A percentile compares a stretch with the other conserved stretches of the same genome.
Evolutionary conservation across 2,113 vertebrate species (phyloP).

Genomic region (Aspidoscelis tigris): DNA sequence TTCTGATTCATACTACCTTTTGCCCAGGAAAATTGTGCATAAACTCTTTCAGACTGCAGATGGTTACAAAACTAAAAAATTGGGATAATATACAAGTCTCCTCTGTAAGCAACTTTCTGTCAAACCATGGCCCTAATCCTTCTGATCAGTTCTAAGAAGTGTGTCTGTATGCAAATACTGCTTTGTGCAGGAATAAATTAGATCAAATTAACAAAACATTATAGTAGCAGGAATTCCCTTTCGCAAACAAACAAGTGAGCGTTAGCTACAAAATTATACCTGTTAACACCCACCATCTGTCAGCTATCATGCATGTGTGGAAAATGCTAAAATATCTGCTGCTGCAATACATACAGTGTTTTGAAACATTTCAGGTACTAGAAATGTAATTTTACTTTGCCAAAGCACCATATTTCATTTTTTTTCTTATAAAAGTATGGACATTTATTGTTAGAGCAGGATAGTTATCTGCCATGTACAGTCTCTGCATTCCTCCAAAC

Average conservation of each 20-base stretch:
- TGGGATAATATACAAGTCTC: constrained; percentile 53
- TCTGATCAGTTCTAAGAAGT: constrained; percentile 45
- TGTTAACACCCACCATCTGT: constrained; percentile 55
- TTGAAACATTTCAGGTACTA: constrained; percentile 64
- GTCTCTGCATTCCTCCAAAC: constrained; percentile 51
- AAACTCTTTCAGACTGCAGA: neutral
- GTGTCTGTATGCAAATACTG: constrained; percentile 43
- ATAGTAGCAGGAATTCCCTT: constrained; percentile 12
- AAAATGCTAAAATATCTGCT: constrained; percentile 52
- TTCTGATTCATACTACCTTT: neutral
- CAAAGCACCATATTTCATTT: constrained; percentile 58
- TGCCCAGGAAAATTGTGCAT: neutral
- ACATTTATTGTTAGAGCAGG: constrained; percentile 69
- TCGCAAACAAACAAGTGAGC: constrained; percentile 40
- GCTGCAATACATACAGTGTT: constrained; percentile 48
- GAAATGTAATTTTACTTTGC: constrained; percentile 60
- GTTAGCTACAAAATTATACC: constrained; percentile 49
- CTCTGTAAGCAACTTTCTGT: constrained; percentile 53
- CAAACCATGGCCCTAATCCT: constrained; percentile 46
- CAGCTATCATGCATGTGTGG: constrained; percentile 46
- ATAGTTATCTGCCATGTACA: constrained; percentile 68
- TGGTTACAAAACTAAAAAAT: constrained; percentile 29
- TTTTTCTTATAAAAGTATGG: constrained; percentile 69
- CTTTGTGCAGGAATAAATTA: constrained; percentile 51
- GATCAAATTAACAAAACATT: constrained; percentile 53